Percentiles rank a stretch among this genome's conserved stretches.
These are phyloP conservation scores for Coelopa pilipes DNA, from an alignment of 2,888 invertebrate species.

Conservation along the genomic window DNA sequence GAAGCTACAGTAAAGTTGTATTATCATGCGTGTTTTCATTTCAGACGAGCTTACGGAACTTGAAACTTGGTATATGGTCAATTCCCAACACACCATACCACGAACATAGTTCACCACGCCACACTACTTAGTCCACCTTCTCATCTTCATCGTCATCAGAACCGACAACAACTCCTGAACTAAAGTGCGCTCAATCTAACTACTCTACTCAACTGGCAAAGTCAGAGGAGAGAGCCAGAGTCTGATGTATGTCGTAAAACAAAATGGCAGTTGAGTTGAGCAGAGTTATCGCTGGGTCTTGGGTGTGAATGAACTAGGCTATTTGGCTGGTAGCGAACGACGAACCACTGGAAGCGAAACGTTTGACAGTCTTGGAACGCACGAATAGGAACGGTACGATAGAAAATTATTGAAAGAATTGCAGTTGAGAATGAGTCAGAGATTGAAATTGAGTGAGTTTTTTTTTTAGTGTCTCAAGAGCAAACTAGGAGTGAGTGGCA, in stretches of 20 bases:
- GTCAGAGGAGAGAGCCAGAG: no score
- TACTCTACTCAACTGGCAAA: background rate
- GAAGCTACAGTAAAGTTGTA: background rate
- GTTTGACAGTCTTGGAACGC: slow-evolving; percentile 38
- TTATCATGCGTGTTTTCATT: slow-evolving; percentile 10
- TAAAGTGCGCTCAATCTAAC: slow-evolving; percentile 20
- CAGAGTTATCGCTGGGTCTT: slow-evolving; percentile 27
- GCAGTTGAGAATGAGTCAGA: slow-evolving; percentile 8
- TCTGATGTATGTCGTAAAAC: slow-evolving; percentile 52
- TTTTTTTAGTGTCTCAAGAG: background rate
- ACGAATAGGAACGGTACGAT: slow-evolving; percentile 4
- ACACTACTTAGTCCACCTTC: background rate
- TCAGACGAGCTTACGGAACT: background rate
- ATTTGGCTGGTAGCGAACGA: slow-evolving; percentile 35
- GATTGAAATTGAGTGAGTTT: slow-evolving; percentile 1
- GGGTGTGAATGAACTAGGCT: slow-evolving; percentile 53
- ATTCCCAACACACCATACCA: no score
- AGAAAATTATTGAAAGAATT: slow-evolving; percentile 13
- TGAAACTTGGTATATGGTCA: no score
- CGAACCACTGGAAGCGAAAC: slow-evolving; percentile 42
- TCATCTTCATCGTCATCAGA: slow-evolving; percentile 13
- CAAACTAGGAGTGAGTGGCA: background rate
- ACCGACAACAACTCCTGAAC: slow-evolving; percentile 13
- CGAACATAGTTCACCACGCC: background rate
- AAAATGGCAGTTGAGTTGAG: slow-evolving; percentile 63